Evolutionary conservation across 2,113 vertebrate species (phyloP).

Genomic region (Potamarius usumacintae): DNA sequence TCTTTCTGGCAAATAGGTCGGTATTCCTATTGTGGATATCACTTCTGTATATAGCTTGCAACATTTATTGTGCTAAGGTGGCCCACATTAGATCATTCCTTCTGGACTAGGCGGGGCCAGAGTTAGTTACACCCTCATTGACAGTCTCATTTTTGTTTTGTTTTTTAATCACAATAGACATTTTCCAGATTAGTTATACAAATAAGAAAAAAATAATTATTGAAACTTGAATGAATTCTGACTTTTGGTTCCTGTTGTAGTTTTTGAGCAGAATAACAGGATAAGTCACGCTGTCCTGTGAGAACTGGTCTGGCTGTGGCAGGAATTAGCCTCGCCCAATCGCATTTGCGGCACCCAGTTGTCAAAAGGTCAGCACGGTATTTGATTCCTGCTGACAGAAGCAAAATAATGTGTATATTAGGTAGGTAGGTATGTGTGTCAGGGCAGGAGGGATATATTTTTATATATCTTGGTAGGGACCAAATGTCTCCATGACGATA

Average conservation of each 20-base stretch:
- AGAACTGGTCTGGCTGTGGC: not conserved
- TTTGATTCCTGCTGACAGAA: slow-evolving; percentile 37
- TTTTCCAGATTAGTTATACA: not conserved
- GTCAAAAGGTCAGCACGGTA: slow-evolving; percentile 41
- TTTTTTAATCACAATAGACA: not conserved
- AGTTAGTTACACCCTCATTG: not conserved
- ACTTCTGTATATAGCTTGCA: too few species aligned
- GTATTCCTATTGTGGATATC: too few species aligned
- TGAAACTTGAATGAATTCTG: not conserved
- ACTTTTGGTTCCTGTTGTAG: not conserved
- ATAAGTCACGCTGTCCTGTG: not conserved
- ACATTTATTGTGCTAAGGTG: too few species aligned
- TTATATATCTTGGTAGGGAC: not conserved
- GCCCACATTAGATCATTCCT: too few species aligned
- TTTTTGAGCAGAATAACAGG: not conserved
- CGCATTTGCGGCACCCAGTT: not conserved
- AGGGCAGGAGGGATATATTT: not conserved
- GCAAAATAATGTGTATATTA: slow-evolving; percentile 23
- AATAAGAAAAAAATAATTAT: not conserved
- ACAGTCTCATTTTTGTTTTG: not conserved
- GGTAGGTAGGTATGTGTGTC: not conserved
- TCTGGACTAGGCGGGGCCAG: too few species aligned
- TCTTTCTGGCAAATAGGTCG: too few species aligned
- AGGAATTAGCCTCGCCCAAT: slow-evolving; percentile 7
- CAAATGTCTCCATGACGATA: not conserved